A percentile compares a stretch with the other conserved stretches of the same genome.
These are phyloP conservation scores for Abrostola tripartita DNA, from an alignment of 2,888 invertebrate genomes.

Conservation along the genomic window DNA sequence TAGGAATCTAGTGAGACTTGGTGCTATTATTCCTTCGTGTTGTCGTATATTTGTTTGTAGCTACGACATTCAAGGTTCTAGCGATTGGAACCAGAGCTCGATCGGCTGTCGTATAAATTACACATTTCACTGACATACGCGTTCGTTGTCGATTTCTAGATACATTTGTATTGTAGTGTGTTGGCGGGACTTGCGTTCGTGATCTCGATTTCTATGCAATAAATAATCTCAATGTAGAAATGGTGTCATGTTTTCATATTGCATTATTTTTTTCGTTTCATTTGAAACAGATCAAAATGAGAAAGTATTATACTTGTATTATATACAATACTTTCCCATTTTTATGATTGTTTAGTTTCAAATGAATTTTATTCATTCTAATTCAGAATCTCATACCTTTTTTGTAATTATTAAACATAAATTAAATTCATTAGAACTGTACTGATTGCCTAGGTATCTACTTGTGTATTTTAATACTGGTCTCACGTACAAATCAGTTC, in stretches of 20 bases:
- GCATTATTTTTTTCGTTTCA: background rate
- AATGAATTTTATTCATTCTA: too few relatives aligned
- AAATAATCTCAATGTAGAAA: background rate
- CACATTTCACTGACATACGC: constrained; percentile 54
- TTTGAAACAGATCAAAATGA: too few relatives aligned
- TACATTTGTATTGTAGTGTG: constrained; percentile 32
- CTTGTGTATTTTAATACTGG: background rate
- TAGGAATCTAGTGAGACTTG: constrained; percentile 42
- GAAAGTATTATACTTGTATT: too few relatives aligned
- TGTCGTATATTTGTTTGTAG: constrained; percentile 50
- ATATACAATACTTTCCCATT: too few relatives aligned
- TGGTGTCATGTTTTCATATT: background rate
- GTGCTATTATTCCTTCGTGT: constrained; percentile 49
- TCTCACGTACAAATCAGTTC: constrained; percentile 5
- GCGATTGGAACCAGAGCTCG: constrained; percentile 47
- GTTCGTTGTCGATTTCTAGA: constrained; percentile 38
- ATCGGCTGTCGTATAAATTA: constrained; percentile 59
- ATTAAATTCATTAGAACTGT: background rate
- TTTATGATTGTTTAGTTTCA: too few relatives aligned
- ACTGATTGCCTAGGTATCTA: constrained; percentile 22
- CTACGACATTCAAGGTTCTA: constrained; percentile 48
- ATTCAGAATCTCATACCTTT: too few relatives aligned
- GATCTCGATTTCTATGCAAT: constrained; percentile 4
- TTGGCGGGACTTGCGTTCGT: constrained; percentile 21
- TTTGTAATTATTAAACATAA: too few relatives aligned